Percentiles rank a stretch among this genome's conserved stretches.
Evolutionary conservation across 2,113 vertebrate genomes (phyloP).

Genomic region (Shinisaurus crocodilurus): DNA sequence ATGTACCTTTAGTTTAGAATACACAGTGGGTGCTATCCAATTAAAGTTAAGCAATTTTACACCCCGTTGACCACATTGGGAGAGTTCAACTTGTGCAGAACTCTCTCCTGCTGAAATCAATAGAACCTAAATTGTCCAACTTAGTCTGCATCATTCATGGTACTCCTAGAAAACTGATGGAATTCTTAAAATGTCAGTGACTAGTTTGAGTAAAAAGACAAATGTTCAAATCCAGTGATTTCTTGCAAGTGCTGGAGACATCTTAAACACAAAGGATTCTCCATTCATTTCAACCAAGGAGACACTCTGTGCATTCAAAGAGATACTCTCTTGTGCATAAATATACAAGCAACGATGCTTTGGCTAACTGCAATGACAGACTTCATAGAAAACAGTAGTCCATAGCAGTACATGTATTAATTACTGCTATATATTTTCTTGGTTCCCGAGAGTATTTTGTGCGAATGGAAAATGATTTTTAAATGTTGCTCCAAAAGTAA

Average conservation of each 20-base stretch:
- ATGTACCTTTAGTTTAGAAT: conserved; percentile 24
- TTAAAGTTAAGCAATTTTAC: neutral
- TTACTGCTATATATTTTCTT: conserved; percentile 27
- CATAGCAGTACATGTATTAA: conserved; percentile 14
- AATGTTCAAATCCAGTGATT: neutral
- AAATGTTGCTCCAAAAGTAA: conserved; percentile 41
- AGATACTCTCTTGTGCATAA: neutral
- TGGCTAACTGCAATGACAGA: neutral
- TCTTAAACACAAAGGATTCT: neutral
- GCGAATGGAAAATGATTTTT: conserved; percentile 15
- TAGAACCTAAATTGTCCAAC: neutral
- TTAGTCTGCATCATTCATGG: neutral
- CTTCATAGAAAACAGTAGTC: conserved; percentile 1
- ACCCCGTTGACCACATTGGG: neutral
- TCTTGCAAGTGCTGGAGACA: no score
- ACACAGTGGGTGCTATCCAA: neutral
- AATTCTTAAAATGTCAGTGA: neutral
- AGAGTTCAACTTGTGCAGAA: neutral
- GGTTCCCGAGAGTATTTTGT: conserved; percentile 24
- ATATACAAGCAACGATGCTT: neutral
- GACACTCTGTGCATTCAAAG: neutral
- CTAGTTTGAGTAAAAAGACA: neutral
- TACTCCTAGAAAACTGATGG: neutral
- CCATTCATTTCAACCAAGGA: neutral
- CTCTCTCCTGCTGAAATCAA: neutral